Conservation (phyloP, 1,140 invertebrate genomes). For the Drosophila auraria region DNA sequence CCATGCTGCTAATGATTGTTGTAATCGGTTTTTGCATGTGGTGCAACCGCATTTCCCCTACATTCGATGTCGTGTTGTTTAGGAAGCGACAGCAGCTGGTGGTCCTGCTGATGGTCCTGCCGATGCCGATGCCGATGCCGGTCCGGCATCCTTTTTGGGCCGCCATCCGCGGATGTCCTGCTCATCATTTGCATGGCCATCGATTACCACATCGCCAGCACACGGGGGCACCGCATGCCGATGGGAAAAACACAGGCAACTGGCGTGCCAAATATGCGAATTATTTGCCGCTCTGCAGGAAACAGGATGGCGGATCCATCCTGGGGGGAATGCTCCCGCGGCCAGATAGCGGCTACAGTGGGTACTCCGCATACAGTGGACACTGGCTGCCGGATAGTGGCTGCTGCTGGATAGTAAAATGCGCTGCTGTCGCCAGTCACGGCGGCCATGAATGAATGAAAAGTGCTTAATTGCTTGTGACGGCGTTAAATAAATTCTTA, state of each 20-base stretch:
- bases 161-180: conserved; percentile 36
- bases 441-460: conserved; percentile 78
- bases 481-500: conserved; percentile 85
- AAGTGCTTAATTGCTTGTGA: conserved; percentile 85
- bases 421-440: conserved; percentile 52
- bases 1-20: conserved; percentile 68
- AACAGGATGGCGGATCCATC: conserved; percentile 33
- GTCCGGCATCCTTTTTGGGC: conserved; percentile 1
- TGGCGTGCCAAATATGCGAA: conserved; percentile 81
- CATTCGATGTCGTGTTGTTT: conserved; percentile 64
- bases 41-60: conserved; percentile 15
- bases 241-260: conserved; percentile 67
- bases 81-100: conserved; percentile 46
- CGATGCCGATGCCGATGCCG: background rate
- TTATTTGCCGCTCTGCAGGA: conserved; percentile 68
- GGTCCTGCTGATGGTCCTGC: conserved; percentile 15
- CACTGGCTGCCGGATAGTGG: conserved; percentile 11
- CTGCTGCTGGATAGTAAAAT: conserved; percentile 50
- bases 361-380: conserved; percentile 1
- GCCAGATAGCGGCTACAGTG: conserved; percentile 15
- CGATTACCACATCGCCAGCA: conserved; percentile 55
- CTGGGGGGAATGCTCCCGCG: background rate
- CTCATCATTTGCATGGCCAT: conserved; percentile 76
- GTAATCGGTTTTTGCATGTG: conserved; percentile 68
- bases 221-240: conserved; percentile 40